phyloP scores from a whole-genome alignment of 2,113 vertebrate species.

The Lepisosteus oculatus region DNA sequence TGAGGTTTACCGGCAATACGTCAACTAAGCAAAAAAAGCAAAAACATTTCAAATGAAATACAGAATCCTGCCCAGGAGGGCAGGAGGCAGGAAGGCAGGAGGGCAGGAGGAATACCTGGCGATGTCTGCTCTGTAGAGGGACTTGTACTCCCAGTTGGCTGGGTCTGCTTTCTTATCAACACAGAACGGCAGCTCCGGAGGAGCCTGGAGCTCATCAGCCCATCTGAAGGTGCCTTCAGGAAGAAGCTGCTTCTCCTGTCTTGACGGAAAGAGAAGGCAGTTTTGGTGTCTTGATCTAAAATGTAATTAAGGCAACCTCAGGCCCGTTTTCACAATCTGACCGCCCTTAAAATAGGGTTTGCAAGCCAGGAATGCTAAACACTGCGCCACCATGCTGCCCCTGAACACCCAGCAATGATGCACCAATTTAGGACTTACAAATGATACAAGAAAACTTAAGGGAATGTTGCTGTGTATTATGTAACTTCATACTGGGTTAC shows the following conservation, averaged over 20 bases:
- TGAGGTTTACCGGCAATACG: too few relatives aligned
- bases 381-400: not conserved
- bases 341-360: not conserved
- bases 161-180: constrained; percentile 81
- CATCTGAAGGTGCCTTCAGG: constrained; percentile 57
- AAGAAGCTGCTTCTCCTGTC: constrained; percentile 38
- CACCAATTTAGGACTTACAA: not conserved
- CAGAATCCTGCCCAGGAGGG: too few relatives aligned
- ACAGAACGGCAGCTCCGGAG: constrained; percentile 69
- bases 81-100: not conserved
- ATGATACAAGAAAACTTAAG: not conserved
- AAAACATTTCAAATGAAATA: not conserved
- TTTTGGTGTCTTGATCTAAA: not conserved
- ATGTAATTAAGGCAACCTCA: too few relatives aligned
- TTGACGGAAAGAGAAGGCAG: constrained; percentile 34
- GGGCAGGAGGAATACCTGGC: constrained; percentile 68
- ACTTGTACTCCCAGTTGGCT: constrained; percentile 94
- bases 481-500: not conserved
- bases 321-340: not conserved
- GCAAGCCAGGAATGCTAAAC: not conserved
- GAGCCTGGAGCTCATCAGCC: constrained; percentile 79
- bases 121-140: constrained; percentile 86
- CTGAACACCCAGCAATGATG: constrained; percentile 8
- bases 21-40: not conserved
- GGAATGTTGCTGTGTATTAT: not conserved